Evolutionary conservation across 2,113 vertebrate species (phyloP).

Genomic region (Lucifuga dentata): DNA sequence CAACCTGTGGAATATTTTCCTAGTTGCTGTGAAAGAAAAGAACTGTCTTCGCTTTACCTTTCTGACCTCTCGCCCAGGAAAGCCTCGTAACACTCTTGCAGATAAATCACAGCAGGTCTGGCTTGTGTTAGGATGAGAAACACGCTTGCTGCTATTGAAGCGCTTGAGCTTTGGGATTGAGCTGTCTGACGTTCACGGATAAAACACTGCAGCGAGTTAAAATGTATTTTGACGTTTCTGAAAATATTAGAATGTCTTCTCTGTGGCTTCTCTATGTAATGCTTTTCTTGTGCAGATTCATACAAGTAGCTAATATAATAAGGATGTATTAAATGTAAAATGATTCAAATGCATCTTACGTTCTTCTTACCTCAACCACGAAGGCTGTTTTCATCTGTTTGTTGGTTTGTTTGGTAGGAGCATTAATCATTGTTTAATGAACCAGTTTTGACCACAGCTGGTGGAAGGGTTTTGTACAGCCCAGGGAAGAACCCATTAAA

Average conservation of each 20-base stretch:
- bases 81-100: constrained; percentile 46
- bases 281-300: too few relatives aligned
- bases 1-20: constrained; percentile 42
- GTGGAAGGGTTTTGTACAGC: too few relatives aligned
- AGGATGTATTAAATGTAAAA: neutral
- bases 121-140: constrained; percentile 69
- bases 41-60: constrained; percentile 45
- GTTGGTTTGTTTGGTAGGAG: too few relatives aligned
- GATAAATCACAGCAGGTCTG: constrained; percentile 77
- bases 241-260: neutral
- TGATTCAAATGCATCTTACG: too few relatives aligned
- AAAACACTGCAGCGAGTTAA: constrained; percentile 17
- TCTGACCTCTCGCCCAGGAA: constrained; percentile 68
- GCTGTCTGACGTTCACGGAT: constrained; percentile 15
- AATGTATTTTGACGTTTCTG: neutral
- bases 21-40: constrained; percentile 8
- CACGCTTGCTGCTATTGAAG: constrained; percentile 22
- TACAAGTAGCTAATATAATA: neutral
- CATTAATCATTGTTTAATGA: too few relatives aligned
- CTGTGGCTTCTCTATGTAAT: too few relatives aligned
- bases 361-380: too few relatives aligned
- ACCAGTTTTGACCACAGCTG: too few relatives aligned
- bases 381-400: too few relatives aligned
- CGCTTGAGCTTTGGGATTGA: constrained; percentile 30
- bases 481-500: too few relatives aligned